phyloP scores from a whole-genome alignment of 2,888 invertebrate genomes.

The Cephalotes varians region DNA sequence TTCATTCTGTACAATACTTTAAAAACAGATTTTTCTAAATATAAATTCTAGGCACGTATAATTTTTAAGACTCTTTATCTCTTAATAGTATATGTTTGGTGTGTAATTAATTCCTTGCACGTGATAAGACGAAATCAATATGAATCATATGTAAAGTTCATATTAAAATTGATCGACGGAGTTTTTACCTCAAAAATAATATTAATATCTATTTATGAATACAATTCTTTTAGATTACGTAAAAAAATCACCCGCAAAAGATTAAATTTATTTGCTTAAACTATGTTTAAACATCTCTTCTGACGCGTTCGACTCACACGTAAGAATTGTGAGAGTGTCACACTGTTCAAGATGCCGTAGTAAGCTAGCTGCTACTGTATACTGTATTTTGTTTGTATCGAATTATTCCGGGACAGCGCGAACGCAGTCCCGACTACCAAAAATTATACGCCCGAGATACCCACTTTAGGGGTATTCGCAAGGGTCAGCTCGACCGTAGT shows the following conservation, averaged over 20 bases:
- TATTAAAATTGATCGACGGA: background rate
- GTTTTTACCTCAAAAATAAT: background rate
- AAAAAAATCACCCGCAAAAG: background rate
- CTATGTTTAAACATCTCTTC: background rate
- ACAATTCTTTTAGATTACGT: background rate
- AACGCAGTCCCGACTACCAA: conserved; percentile 84
- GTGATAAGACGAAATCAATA: background rate
- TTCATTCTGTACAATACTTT: background rate
- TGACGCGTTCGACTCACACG: background rate
- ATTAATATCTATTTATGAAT: background rate
- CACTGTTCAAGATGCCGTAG: background rate
- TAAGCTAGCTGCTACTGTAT: too few relatives aligned
- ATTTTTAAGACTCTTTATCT: too few relatives aligned
- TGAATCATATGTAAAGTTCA: background rate
- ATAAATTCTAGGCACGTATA: background rate
- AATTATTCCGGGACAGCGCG: conserved; percentile 84
- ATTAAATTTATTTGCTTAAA: background rate
- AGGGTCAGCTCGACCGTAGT: conserved; percentile 87
- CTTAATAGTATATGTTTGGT: background rate
- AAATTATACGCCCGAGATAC: conserved; percentile 86
- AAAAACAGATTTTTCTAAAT: background rate
- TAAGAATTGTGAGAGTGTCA: background rate
- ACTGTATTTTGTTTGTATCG: conserved; percentile 44
- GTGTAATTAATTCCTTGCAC: background rate
- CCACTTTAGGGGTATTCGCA: conserved; percentile 87